phyloP scores from a whole-genome alignment of 2,113 vertebrate species.

The Eonycteris spelaea region DNA sequence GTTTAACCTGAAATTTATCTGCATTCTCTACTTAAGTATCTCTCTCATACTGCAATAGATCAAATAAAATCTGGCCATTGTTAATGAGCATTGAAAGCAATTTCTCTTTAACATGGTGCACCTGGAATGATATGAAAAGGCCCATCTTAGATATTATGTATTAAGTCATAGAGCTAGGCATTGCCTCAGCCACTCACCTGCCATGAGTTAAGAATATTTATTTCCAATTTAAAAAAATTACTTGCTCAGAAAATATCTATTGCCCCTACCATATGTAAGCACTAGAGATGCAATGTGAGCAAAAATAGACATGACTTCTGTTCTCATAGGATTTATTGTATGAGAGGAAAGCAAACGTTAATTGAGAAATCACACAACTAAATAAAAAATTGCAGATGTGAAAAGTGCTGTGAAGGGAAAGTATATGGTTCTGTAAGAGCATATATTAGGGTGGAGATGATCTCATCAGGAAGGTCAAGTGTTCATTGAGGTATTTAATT shows the following conservation, averaged over 20 bases:
- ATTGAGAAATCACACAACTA: neutral
- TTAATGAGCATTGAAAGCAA: neutral
- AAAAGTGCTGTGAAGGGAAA: neutral
- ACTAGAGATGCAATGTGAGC: neutral
- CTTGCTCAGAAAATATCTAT: neutral
- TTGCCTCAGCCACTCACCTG: neutral
- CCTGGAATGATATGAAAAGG: neutral
- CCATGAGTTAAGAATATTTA: neutral
- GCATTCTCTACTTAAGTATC: neutral
- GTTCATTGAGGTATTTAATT: neutral
- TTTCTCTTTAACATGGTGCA: neutral
- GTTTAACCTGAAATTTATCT: neutral
- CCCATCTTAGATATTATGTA: neutral
- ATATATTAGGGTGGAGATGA: neutral
- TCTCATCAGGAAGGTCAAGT: neutral
- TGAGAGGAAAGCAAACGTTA: neutral
- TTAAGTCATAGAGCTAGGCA: neutral
- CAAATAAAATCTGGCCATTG: neutral
- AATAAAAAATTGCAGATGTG: neutral
- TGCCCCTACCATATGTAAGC: neutral
- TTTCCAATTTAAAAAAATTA: neutral
- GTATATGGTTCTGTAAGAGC: neutral
- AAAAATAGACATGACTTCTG: neutral
- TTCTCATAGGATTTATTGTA: neutral
- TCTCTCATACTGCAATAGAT: neutral